Percentiles rank a stretch among this genome's conserved stretches.
These are phyloP conservation scores for Chaenocephalus aceratus DNA, from an alignment of 2,113 vertebrate genomes.

Conservation along the genomic window DNA sequence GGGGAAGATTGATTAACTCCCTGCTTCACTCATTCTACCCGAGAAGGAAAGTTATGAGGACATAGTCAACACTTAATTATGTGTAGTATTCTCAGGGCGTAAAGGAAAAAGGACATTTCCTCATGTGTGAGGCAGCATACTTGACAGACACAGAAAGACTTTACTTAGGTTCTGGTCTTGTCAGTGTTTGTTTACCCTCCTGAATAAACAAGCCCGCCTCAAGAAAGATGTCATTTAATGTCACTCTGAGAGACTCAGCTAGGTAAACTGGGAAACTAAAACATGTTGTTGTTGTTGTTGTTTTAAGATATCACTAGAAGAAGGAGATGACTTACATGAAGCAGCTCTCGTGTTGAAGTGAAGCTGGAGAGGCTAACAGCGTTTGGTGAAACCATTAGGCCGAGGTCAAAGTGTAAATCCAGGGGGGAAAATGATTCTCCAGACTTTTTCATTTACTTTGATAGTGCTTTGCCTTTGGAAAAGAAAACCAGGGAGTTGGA, in stretches of 20 bases:
- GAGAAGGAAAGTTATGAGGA: constrained; percentile 25
- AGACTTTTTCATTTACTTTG: constrained; percentile 45
- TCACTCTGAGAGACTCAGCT: constrained; percentile 5
- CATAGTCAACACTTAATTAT: constrained; percentile 50
- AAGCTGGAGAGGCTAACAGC: constrained; percentile 31
- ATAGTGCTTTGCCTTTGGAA: constrained; percentile 18
- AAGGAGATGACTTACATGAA: constrained; percentile 15
- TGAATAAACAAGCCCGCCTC: constrained; percentile 31
- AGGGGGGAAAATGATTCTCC: constrained; percentile 54
- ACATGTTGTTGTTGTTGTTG: neutral
- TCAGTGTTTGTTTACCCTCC: constrained; percentile 32
- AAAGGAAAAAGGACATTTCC: constrained; percentile 42
- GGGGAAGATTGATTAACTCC: constrained; percentile 50
- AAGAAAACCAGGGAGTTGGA: constrained; percentile 18
- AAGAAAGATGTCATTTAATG: constrained; percentile 15
- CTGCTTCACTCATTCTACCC: constrained; percentile 23
- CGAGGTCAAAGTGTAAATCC: constrained; percentile 44
- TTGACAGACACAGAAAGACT: constrained; percentile 16
- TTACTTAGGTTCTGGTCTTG: neutral
- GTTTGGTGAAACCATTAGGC: constrained; percentile 65
- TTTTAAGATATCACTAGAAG: neutral
- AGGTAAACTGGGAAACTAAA: constrained; percentile 11
- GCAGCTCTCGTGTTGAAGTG: constrained; percentile 25
- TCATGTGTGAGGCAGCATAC: constrained; percentile 33
- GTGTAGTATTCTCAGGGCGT: constrained; percentile 22